Evolutionary conservation across 2,797 vertebrate species (phyloP), one percentile per base, ranked within the genome.

Genomic region (Thamnophis elegans): DNA sequence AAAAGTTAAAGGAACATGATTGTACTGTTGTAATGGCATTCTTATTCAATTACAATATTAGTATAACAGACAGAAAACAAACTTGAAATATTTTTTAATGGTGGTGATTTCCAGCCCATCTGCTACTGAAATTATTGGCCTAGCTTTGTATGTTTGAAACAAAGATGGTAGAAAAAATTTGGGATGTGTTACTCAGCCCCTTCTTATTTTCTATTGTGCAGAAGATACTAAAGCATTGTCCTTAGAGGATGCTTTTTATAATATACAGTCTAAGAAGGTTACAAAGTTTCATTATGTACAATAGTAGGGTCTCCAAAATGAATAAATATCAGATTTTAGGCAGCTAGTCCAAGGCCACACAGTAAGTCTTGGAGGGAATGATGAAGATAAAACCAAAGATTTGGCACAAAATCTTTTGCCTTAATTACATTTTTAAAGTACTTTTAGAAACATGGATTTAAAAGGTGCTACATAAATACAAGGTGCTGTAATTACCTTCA

Each of bases 351-450:
- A 89, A 91, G 94, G 56, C 94, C 95, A 96, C 95, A 95, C 93
- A 95, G 78, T 22, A 87, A 94, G 92, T 28, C 87, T 56, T 59
- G 89, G 94, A 93, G 82, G 86, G 10, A 89, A 8, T 32, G 18
- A 85, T 88, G 89, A 95, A 92, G 89, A 93, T 93, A 95, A 96
- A 92, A 95, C 94, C 60, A 88, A 88, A 85, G 82, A 93, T 78
- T 54, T 93, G 88, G n/a, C 59, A 92, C 88, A 94, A 0, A 0
- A 89, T 93, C 85, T 94, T 95, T 88, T 8, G 16, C 91, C 90
- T 78, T 95, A 91, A 95, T 95, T 94, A 95, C 93, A 96, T 94
- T 94, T 96, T 92, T 94, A 96, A 95, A 95, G 85, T 90, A 93
- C 94, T 95, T 91, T 60, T 91, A 91, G 90, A 25, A 93, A 91